Conservation (phyloP, 2,797 vertebrate genomes). For the Thamnophis elegans region DNA sequence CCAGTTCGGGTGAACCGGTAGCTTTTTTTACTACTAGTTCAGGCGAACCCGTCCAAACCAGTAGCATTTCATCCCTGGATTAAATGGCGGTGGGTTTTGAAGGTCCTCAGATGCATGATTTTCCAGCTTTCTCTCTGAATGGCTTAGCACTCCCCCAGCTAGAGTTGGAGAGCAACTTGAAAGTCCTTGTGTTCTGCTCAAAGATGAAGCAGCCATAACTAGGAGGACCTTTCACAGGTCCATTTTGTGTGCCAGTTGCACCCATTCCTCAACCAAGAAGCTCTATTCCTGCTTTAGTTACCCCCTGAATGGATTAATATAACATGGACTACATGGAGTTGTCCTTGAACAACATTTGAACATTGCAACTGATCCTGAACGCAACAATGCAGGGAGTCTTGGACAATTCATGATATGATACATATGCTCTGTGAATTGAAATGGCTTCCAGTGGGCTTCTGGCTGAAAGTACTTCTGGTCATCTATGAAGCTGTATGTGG, state of each 20-base stretch:
- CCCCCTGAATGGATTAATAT: neutral
- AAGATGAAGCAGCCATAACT: neutral
- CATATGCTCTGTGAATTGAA: neutral
- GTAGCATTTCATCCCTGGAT: neutral
- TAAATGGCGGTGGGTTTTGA: neutral
- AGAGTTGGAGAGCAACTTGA: neutral
- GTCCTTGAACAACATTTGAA: neutral
- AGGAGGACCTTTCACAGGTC: neutral
- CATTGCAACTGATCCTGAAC: neutral
- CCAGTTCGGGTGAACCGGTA: too few relatives aligned
- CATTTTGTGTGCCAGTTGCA: neutral
- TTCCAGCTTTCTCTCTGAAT: neutral
- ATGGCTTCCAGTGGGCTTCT: neutral
- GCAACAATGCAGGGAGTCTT: neutral
- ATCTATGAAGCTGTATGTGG: neutral
- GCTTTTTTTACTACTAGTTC: too few relatives aligned
- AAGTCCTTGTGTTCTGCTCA: neutral
- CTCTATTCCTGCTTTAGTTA: neutral
- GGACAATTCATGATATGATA: neutral
- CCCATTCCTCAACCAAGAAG: neutral
- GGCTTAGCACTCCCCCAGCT: neutral
- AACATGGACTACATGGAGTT: neutral
- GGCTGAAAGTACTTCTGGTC: neutral
- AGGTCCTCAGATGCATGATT: neutral
- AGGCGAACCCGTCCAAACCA: too few relatives aligned